These are phyloP conservation scores for Coremacera marginata DNA, from an alignment of 2,888 invertebrate genomes.

Conservation along the genomic window DNA sequence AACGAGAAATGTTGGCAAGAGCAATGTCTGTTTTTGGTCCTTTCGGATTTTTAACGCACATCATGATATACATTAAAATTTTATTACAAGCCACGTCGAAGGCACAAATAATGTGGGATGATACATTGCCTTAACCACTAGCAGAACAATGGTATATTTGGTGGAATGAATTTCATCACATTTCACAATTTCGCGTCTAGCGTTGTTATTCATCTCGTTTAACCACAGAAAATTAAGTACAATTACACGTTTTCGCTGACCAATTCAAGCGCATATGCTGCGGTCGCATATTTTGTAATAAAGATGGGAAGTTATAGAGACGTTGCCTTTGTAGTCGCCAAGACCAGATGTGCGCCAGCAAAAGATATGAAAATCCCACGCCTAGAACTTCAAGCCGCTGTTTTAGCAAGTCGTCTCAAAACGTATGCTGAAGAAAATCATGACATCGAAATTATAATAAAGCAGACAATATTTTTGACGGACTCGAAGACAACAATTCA, in stretches of 20 bases:
- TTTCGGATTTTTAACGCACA: too few relatives aligned
- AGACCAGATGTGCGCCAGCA: not conserved
- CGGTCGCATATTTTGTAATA: not conserved
- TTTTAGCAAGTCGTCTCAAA: not conserved
- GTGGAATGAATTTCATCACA: not conserved
- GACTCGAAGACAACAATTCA: conserved; percentile 2
- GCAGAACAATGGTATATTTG: not conserved
- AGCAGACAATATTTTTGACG: not conserved
- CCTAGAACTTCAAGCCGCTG: not conserved
- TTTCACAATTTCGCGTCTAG: not conserved
- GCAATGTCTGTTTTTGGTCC: too few relatives aligned
- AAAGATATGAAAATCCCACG: not conserved
- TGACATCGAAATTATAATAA: not conserved
- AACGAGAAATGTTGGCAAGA: too few relatives aligned
- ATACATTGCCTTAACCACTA: not conserved
- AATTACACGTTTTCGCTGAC: not conserved
- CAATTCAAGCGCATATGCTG: not conserved
- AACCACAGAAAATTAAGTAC: too few relatives aligned
- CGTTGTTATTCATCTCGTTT: not conserved
- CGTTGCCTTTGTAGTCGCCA: not conserved
- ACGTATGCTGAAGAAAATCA: not conserved
- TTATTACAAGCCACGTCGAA: not conserved
- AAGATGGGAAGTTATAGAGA: not conserved
- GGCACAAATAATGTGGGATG: not conserved
- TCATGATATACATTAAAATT: too few relatives aligned